phyloP scores from a whole-genome alignment of 2,113 vertebrate species.

The Sarotherodon lohbergeri region DNA sequence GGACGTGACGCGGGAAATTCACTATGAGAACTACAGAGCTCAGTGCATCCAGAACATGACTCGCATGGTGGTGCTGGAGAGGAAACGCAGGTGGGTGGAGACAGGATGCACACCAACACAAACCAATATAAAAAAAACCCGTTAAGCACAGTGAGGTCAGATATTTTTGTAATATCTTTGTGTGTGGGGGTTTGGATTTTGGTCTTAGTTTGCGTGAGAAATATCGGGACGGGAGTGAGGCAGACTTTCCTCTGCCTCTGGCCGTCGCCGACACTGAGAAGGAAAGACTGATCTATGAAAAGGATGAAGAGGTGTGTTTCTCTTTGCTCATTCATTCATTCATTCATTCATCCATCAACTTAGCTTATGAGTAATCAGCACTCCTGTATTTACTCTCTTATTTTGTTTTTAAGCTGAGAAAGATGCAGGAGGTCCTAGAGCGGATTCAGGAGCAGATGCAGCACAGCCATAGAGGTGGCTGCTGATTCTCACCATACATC shows the following conservation, averaged over 20 bases:
- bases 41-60: constrained; percentile 96
- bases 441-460: constrained; percentile 90
- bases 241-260: constrained; percentile 84
- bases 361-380: not conserved
- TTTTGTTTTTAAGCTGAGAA: constrained; percentile 69
- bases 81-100: constrained; percentile 82
- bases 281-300: constrained; percentile 86
- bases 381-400: not conserved
- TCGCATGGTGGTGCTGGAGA: constrained; percentile 86
- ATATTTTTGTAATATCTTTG: not conserved
- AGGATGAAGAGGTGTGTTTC: constrained; percentile 87
- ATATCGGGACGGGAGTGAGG: constrained; percentile 71
- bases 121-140: not conserved
- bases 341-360: not conserved
- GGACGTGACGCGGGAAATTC: constrained; percentile 87
- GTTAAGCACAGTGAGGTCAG: not conserved
- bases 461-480: constrained; percentile 35
- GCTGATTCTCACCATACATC: constrained; percentile 10
- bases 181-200: not conserved
- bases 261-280: constrained; percentile 77
- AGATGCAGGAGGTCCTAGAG: constrained; percentile 89
- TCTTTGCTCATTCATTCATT: not conserved
- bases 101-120: not conserved
- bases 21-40: constrained; percentile 94
- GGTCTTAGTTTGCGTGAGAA: constrained; percentile 76